Percentiles rank a stretch among this genome's conserved stretches.
These are phyloP conservation scores for Tupaia tana DNA, from an alignment of 2,113 vertebrate genomes.

Conservation along the genomic window DNA sequence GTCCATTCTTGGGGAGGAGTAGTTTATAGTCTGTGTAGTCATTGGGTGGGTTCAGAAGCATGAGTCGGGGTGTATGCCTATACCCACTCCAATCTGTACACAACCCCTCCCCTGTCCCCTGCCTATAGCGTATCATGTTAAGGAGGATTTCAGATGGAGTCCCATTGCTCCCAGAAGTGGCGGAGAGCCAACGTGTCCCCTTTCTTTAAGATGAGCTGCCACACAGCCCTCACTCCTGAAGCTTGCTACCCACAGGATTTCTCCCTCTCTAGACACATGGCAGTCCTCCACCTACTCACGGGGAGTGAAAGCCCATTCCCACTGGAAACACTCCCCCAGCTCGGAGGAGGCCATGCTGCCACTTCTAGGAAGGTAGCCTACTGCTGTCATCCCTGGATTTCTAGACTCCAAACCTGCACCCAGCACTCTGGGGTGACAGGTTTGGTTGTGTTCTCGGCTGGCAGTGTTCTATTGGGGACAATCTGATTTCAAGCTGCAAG, in stretches of 20 bases:
- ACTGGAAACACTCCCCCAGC: background rate
- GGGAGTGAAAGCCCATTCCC: background rate
- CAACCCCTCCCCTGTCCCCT: background rate
- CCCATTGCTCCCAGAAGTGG: background rate
- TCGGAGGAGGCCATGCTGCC: background rate
- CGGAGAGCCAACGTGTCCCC: background rate
- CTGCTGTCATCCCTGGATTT: background rate
- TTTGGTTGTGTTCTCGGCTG: background rate
- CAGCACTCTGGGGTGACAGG: background rate
- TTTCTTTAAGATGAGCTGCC: background rate
- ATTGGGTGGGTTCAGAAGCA: background rate
- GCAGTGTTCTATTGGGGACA: background rate
- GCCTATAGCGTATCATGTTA: background rate
- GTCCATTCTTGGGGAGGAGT: background rate
- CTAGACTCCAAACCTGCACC: background rate
- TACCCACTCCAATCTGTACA: background rate
- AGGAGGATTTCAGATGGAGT: background rate
- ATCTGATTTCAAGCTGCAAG: background rate
- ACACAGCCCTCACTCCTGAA: background rate
- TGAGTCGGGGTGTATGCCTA: background rate
- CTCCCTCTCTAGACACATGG: background rate
- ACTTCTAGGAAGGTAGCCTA: background rate
- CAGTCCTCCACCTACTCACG: background rate
- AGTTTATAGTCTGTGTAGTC: background rate
- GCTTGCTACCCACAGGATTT: background rate